Conservation (phyloP, 2,113 vertebrate species). For the Syrrhaptes paradoxus region DNA sequence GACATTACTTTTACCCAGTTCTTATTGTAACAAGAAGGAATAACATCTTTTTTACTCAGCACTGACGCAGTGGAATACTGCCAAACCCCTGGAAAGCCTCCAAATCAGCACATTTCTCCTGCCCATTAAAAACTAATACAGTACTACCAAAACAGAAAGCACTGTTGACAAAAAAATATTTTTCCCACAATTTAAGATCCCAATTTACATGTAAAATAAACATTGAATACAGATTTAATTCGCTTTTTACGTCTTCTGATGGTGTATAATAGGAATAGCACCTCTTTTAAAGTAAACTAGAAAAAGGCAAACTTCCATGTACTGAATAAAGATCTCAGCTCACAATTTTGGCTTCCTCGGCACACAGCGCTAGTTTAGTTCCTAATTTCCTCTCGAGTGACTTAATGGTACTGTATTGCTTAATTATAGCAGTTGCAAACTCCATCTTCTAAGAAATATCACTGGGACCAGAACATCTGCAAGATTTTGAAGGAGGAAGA, state of each 20-base stretch:
- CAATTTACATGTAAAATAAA: constrained; percentile 69
- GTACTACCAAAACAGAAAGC: constrained; percentile 67
- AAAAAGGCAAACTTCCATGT: constrained; percentile 64
- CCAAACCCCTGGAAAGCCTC: constrained; percentile 77
- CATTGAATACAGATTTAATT: constrained; percentile 70
- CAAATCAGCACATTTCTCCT: constrained; percentile 72
- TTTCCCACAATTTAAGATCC: constrained; percentile 68
- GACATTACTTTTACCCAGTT: constrained; percentile 45
- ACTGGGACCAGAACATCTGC: constrained; percentile 81
- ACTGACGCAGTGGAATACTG: constrained; percentile 64
- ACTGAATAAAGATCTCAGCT: constrained; percentile 78
- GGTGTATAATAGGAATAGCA: constrained; percentile 66
- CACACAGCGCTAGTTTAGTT: constrained; percentile 78
- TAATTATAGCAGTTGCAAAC: constrained; percentile 82
- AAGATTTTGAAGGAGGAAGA: constrained; percentile 70
- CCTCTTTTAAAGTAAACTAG: constrained; percentile 68
- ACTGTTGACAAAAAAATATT: constrained; percentile 62
- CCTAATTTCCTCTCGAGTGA: constrained; percentile 84
- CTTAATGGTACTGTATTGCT: constrained; percentile 79
- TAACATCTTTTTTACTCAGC: constrained; percentile 50
- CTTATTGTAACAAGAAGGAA: constrained; percentile 36
- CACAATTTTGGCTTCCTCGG: constrained; percentile 75
- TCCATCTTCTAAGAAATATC: constrained; percentile 76
- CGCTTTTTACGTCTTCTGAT: constrained; percentile 53
- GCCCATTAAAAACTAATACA: constrained; percentile 71